These are phyloP conservation scores for Coelinius sp. DNA, from an alignment of 2,888 invertebrate genomes.

Conservation along the genomic window DNA sequence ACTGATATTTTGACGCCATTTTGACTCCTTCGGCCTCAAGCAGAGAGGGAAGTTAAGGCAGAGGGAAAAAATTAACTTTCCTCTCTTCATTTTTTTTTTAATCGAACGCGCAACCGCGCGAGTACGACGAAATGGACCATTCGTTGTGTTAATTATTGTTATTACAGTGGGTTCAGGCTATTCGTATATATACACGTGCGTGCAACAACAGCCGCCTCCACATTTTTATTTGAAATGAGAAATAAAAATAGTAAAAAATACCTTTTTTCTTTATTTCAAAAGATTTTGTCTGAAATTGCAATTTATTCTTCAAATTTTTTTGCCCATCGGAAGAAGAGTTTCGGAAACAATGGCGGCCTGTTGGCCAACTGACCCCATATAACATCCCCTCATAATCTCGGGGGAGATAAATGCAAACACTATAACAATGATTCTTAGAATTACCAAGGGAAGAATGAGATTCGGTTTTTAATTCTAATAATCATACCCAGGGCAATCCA, in stretches of 20 bases:
- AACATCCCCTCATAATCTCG: background rate
- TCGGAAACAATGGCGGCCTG: background rate
- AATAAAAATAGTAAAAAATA: constrained; percentile 32
- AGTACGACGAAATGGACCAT: constrained; percentile 58
- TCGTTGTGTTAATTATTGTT: constrained; percentile 67
- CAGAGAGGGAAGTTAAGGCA: background rate
- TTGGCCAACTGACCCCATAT: constrained; percentile 32
- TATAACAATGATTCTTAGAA: constrained; percentile 36
- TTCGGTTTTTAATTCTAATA: constrained; percentile 43
- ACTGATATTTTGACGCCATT: constrained; percentile 15
- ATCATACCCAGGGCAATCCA: constrained; percentile 42
- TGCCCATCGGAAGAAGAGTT: background rate
- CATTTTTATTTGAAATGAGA: constrained; percentile 13
- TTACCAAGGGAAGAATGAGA: constrained; percentile 22
- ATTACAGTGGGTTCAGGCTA: constrained; percentile 60
- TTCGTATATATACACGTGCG: constrained; percentile 55
- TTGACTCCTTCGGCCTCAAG: background rate
- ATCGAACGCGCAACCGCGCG: constrained; percentile 35
- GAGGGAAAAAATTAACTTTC: constrained; percentile 25
- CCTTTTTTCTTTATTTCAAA: constrained; percentile 40
- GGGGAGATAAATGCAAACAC: constrained; percentile 3
- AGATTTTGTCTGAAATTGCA: constrained; percentile 9
- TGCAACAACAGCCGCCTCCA: constrained; percentile 28
- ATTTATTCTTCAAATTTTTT: constrained; percentile 31
- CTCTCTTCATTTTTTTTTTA: constrained; percentile 33